A percentile compares a stretch with the other conserved stretches of the same genome.
These are phyloP conservation scores for Dorcus parallelipipedus DNA, from an alignment of 2,888 invertebrate genomes.

Conservation along the genomic window DNA sequence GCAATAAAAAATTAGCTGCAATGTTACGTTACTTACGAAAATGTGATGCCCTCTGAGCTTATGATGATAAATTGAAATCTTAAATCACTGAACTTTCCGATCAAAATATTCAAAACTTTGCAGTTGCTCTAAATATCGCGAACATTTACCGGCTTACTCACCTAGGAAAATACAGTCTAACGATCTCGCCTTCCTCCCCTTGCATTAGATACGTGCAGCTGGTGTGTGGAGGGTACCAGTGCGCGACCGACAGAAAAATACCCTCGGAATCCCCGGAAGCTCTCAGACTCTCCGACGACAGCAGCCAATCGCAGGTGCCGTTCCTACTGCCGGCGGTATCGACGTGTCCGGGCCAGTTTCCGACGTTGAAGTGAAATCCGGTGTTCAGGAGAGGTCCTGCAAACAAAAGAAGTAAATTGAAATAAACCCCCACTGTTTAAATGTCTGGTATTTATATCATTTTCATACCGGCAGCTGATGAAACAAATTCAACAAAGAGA, in stretches of 20 bases:
- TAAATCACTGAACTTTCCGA: too few relatives aligned
- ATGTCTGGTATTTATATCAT: too few relatives aligned
- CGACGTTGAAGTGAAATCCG: slow-evolving; percentile 92
- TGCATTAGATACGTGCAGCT: slow-evolving; percentile 88
- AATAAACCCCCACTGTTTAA: too few relatives aligned
- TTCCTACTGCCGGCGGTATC: slow-evolving; percentile 84
- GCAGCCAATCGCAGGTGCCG: slow-evolving; percentile 84
- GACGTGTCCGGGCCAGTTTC: slow-evolving; percentile 90
- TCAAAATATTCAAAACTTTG: too few relatives aligned
- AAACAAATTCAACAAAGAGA: slow-evolving; percentile 84
- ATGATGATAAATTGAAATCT: too few relatives aligned
- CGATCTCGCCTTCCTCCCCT: slow-evolving; percentile 82
- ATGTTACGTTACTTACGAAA: too few relatives aligned
- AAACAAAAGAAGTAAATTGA: slow-evolving; percentile 13
- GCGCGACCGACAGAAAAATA: slow-evolving; percentile 86
- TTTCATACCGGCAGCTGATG: slow-evolving; percentile 72
- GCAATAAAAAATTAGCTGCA: too few relatives aligned
- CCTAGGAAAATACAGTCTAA: slow-evolving; percentile 86
- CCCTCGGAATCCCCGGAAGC: slow-evolving; percentile 80
- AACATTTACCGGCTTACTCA: slow-evolving; percentile 40
- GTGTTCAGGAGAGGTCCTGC: slow-evolving; percentile 84
- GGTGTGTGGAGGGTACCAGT: slow-evolving; percentile 93
- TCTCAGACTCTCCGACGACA: slow-evolving; percentile 76
- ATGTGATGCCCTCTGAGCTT: too few relatives aligned
- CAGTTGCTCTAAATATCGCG: too few relatives aligned